Percentiles rank a stretch among this genome's conserved stretches.
Conservation (phyloP, 1,140 invertebrate genomes). For the Drosophila orosa region DNA sequence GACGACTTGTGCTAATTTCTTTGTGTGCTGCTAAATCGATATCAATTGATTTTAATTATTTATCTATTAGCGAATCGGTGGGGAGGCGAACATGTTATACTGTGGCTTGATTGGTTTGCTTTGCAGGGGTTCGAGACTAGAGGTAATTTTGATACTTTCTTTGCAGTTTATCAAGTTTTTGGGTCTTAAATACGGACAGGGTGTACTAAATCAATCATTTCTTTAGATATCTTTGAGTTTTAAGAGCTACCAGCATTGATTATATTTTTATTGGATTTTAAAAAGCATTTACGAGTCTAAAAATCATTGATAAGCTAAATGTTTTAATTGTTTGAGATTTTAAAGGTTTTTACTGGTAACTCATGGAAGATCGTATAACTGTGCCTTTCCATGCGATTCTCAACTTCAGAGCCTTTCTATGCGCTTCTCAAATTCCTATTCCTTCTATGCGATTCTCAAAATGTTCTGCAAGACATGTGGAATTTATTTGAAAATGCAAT, state of each 20-base stretch:
- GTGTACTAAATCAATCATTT: conserved; percentile 1
- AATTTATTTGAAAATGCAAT: conserved; percentile 9
- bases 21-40: conserved; percentile 76
- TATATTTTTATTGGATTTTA: background rate
- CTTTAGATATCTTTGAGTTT: background rate
- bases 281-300: too few relatives aligned
- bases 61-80: conserved; percentile 76
- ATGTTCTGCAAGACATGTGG: background rate
- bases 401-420: background rate
- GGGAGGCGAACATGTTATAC: conserved; percentile 51
- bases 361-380: background rate
- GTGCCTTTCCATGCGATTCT: conserved; percentile 16
- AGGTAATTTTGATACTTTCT: conserved; percentile 25
- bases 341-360: background rate
- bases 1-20: conserved; percentile 75
- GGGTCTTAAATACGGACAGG: background rate
- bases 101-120: conserved; percentile 33
- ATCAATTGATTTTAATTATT: conserved; percentile 83
- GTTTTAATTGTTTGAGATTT: background rate
- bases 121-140: conserved; percentile 1
- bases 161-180: conserved; percentile 10
- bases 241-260: background rate
- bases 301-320: background rate
- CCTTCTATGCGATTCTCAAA: conserved; percentile 9
- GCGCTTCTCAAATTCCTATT: conserved; percentile 1